phyloP scores from a whole-genome alignment of 2,797 vertebrate genomes.

The Mionectes olivaceus region DNA sequence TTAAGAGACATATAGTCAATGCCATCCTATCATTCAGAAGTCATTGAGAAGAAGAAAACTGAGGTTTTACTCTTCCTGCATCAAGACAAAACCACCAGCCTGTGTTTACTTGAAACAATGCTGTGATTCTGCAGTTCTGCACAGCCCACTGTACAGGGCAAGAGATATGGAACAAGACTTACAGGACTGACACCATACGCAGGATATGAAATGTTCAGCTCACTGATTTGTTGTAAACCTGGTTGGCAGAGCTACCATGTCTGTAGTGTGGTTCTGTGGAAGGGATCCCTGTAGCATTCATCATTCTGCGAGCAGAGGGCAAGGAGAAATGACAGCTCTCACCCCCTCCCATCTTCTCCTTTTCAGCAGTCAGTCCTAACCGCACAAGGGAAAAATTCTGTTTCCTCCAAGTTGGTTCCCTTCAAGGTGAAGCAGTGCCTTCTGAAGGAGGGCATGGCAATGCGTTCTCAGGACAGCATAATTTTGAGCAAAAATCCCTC shows the following conservation, averaged over 20 bases:
- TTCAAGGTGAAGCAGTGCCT: not conserved
- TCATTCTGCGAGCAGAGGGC: not conserved
- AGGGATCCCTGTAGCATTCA: not conserved
- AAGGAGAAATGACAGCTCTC: not conserved
- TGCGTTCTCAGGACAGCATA: not conserved
- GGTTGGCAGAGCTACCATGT: not conserved
- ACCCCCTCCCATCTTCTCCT: not conserved
- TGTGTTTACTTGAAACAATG: not conserved
- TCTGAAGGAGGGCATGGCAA: not conserved
- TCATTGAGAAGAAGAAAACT: not conserved
- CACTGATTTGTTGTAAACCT: accelerated
- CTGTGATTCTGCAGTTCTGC: not conserved
- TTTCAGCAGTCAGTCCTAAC: not conserved
- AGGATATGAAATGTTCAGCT: not conserved
- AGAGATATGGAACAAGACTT: not conserved
- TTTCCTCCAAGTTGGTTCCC: not conserved
- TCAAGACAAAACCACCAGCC: not conserved
- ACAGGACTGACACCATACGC: accelerated
- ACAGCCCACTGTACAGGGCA: not conserved
- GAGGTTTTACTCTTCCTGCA: not conserved
- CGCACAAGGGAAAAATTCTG: not conserved
- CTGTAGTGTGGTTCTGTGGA: accelerated
- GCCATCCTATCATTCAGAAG: not conserved
- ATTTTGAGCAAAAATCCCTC: not conserved
- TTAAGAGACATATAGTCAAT: not conserved